Conservation (phyloP, 2,888 invertebrate species). For the Thymelicus acteon region DNA sequence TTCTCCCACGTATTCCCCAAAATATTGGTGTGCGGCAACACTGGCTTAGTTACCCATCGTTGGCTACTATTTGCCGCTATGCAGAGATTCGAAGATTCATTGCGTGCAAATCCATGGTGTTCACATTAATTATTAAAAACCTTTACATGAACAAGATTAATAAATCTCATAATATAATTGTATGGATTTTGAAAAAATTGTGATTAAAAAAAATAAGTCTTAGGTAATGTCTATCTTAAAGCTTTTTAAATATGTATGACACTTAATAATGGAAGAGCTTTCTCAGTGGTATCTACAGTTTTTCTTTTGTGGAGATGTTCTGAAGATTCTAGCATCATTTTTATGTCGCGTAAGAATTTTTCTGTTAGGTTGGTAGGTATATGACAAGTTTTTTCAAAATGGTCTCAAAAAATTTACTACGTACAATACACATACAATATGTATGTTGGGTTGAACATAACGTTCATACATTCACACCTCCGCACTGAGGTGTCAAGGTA, state of each 20-base stretch:
- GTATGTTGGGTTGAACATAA: too few relatives aligned
- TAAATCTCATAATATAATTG: neutral
- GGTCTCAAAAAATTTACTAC: too few relatives aligned
- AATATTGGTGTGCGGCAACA: constrained; percentile 52
- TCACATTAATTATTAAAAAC: neutral
- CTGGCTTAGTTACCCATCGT: constrained; percentile 53
- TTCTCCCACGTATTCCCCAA: constrained; percentile 8
- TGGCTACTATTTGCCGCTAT: constrained; percentile 70
- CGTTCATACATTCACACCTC: too few relatives aligned
- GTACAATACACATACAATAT: too few relatives aligned
- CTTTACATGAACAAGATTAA: neutral
- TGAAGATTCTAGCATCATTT: too few relatives aligned
- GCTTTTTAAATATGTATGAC: neutral
- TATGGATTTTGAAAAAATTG: neutral
- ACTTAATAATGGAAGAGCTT: neutral
- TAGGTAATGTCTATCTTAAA: neutral
- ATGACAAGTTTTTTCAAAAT: too few relatives aligned
- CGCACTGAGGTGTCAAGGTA: too few relatives aligned
- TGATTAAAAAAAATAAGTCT: too few relatives aligned
- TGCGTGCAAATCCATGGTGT: constrained; percentile 31
- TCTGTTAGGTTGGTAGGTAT: too few relatives aligned
- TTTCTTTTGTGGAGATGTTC: too few relatives aligned
- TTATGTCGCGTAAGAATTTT: too few relatives aligned
- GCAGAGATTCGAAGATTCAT: constrained; percentile 55
- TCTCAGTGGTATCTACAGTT: too few relatives aligned